Evolutionary conservation across 2,797 vertebrate species (phyloP).

Genomic region (Carduelis carduelis): DNA sequence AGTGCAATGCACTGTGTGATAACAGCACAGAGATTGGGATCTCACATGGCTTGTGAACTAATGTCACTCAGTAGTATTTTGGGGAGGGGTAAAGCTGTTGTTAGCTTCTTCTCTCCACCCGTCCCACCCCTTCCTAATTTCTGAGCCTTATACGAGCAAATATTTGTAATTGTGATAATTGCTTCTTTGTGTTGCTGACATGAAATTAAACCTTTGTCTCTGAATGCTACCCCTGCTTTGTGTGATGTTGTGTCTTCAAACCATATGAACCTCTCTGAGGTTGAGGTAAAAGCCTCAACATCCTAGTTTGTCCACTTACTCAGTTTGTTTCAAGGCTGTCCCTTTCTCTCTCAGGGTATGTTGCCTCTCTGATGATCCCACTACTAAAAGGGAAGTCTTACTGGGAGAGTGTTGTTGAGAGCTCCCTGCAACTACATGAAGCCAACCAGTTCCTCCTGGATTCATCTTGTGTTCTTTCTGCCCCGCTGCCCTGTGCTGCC

Average conservation of each 20-base stretch:
- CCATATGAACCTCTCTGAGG: not conserved
- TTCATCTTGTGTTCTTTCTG: not conserved
- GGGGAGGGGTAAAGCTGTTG: not conserved
- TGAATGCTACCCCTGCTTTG: not conserved
- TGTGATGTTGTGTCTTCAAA: not conserved
- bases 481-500: not conserved
- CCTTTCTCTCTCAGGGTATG: not conserved
- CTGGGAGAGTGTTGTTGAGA: not conserved
- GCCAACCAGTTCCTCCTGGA: not conserved
- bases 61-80: not conserved
- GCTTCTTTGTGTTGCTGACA: slow-evolving; percentile 38
- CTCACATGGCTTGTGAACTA: not conserved
- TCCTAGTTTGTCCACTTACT: not conserved
- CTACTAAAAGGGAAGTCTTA: not conserved
- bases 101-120: not conserved
- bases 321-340: not conserved
- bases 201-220: slow-evolving; percentile 48
- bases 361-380: not conserved
- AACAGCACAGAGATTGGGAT: not conserved
- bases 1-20: not conserved
- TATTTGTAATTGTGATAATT: slow-evolving; percentile 10
- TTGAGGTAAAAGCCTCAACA: not conserved
- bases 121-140: not conserved
- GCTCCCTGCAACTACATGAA: not conserved
- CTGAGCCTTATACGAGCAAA: slow-evolving; percentile 24